Evolutionary conservation across 2,888 invertebrate genomes (phyloP), one percentile per base, ranked within the genome.

Genomic region (Morpho helenor): DNA sequence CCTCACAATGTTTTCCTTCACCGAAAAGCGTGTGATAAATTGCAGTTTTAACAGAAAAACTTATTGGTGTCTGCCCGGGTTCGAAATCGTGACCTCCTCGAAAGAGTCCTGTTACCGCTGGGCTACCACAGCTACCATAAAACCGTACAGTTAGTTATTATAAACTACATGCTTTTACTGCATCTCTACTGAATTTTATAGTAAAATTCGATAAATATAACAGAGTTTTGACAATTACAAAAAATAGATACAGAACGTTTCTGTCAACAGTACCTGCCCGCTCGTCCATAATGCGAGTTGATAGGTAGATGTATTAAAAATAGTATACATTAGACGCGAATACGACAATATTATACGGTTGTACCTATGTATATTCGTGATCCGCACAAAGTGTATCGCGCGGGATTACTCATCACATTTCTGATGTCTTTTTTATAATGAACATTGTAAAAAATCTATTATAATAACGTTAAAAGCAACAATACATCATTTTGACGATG

Each of bases 291-390:
- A 90, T 86, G 80, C 80, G 87, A 88, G 87, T 87, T 90, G 90
- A 90, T 90, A 90, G 89, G 89, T 89, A 87, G 89, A 90, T 87
- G 89, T 90, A 90, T 90, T 90, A 90, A 89, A 85, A 90, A 87
- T 88, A 90, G 88, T 89, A 89, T 88, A 88, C 87, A 89, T 89
- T 87, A 89, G 87, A 87, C 86, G 74, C 75, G 80, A 80, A 79
- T 80, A 82, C 79, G 85, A 84, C 81, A 79, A 78, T 80, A 83
- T 78, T 70, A 74, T 75, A 76, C 61, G 63, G 63, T 66, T 66
- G 52, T 64, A 53, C 52, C 56, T 64, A 66, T 67, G 45, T 49
- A 54, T 43, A 44, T 40, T 63, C 57, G 52, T 65, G 68, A 66
- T 68, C 63, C 68, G 58, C 55, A 72, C 61, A 73, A 74, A 77